These are phyloP conservation scores for Caenorhabditis brenneri DNA, from an alignment of 1,140 invertebrate species.

Conservation along the genomic window DNA sequence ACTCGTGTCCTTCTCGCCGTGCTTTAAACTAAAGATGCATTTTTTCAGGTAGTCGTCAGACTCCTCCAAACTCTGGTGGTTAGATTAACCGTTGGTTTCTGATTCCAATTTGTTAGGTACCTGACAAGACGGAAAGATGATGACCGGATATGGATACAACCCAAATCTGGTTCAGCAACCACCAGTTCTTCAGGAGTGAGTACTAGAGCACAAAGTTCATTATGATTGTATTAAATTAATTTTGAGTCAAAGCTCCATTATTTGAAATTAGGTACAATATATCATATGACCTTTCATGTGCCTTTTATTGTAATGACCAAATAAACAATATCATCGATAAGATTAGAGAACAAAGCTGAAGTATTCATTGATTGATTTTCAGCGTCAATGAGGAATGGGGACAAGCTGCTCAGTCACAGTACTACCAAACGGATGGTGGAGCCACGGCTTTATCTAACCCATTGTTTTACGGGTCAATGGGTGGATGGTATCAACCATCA, in stretches of 20 bases:
- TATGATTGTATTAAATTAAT: neutral
- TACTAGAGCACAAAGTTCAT: neutral
- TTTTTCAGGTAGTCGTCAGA: constrained; percentile 21
- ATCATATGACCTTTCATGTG: too few species aligned
- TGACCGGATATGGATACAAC: constrained; percentile 33
- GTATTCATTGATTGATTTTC: neutral
- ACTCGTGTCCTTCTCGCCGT: neutral
- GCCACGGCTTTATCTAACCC: neutral
- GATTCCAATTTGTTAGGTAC: neutral
- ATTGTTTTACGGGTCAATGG: neutral
- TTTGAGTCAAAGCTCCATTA: too few species aligned
- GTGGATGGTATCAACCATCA: neutral
- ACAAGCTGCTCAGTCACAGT: neutral
- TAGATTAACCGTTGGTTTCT: constrained; percentile 16
- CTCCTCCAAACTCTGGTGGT: constrained; percentile 40
- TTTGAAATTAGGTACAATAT: too few species aligned
- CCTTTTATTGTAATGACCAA: too few species aligned
- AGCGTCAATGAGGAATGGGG: neutral
- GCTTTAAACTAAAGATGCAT: neutral
- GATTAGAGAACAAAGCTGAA: neutral
- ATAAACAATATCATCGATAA: too few species aligned
- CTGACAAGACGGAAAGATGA: neutral
- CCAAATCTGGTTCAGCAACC: constrained; percentile 26
- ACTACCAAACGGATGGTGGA: constrained; percentile 14
- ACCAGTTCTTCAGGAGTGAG: constrained; percentile 10